A percentile compares a stretch with the other conserved stretches of the same genome.
These are phyloP conservation scores for Dexiosoma caninum DNA, from an alignment of 2,888 invertebrate genomes.

Conservation along the genomic window DNA sequence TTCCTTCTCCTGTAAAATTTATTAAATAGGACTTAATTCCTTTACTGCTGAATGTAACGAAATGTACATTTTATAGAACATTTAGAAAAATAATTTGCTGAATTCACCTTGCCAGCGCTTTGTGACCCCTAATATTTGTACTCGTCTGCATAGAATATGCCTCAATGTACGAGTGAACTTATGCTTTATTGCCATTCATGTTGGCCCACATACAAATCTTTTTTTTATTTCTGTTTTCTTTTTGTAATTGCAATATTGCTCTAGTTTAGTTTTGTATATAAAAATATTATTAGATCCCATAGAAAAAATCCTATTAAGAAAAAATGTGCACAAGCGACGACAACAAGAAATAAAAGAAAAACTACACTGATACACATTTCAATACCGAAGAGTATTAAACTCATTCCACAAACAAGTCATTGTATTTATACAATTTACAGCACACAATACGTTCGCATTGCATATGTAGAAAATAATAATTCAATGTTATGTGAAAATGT, in stretches of 20 bases:
- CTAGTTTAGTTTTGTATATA: conserved; percentile 43
- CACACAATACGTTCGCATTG: conserved; percentile 23
- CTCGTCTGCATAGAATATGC: no score
- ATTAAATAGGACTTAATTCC: no score
- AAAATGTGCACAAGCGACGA: conserved; percentile 8
- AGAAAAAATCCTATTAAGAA: conserved; percentile 16
- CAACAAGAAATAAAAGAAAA: neutral
- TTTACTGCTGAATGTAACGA: no score
- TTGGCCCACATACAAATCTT: conserved; percentile 47
- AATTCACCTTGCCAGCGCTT: no score
- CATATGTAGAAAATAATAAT: conserved; percentile 44
- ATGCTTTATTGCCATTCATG: conserved; percentile 15
- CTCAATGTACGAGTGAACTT: neutral
- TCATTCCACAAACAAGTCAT: conserved; percentile 13
- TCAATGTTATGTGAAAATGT: conserved; percentile 54
- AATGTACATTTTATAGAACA: no score
- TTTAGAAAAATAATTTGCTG: no score
- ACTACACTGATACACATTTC: conserved; percentile 24
- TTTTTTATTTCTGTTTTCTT: no score
- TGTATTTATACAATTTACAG: conserved; percentile 11
- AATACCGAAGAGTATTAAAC: conserved; percentile 54
- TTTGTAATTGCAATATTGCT: conserved; percentile 47
- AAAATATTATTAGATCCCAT: conserved; percentile 40
- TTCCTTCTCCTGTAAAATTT: no score
- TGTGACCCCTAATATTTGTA: no score